Evolutionary conservation across 1,140 invertebrate species (phyloP), one percentile per base, ranked within the genome.

Genomic region (Schlechtendalia chinensis): DNA sequence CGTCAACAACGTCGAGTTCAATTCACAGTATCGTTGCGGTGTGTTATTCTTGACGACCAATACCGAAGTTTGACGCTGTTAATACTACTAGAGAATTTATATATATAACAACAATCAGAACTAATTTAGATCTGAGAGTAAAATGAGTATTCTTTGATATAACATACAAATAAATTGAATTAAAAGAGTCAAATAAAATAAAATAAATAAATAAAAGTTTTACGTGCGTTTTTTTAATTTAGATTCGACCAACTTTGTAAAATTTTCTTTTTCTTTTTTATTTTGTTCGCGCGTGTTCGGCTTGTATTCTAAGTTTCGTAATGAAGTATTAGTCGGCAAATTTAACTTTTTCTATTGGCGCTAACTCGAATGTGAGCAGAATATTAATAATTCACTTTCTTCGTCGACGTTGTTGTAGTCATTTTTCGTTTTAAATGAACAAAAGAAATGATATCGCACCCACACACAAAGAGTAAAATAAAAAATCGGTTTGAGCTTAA

Each of bases 321-420:
- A 58, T 75, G n/a, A 75, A 56, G 29, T 58, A 74, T 74, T 56
- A 74, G 50, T 54, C 19, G 29, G 53, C 6, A 74, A 74, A 74
- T 58, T 56, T 74, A 74, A 74, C 71, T 74, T 74, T 74, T 74
- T 12, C 19, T 19, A 19, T 19, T 27, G 19, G 16, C 29, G 16
- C 29, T 32, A 32, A 63, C 8, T 32, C 11, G 53, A 56, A 56
- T 32, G 71, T n/a, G 50, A 54, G 29, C 27, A 14, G 71, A 74
- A 74, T 50, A 50, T 74, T 74, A 56, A 54, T 39, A 19, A 74
- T 29, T 74, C 11, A 56, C 27, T 56, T n/a, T 27, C 16, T 27
- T 19, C 16, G 69, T 4, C 61, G 2, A 19, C 17, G 27, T 4
- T 4, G 27, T 17, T 6, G 1, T 16, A 54, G 22, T 72, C 27